Base-by-base conservation (phyloP, 2,888 invertebrate species). In the Lottia gigantea region DNA sequence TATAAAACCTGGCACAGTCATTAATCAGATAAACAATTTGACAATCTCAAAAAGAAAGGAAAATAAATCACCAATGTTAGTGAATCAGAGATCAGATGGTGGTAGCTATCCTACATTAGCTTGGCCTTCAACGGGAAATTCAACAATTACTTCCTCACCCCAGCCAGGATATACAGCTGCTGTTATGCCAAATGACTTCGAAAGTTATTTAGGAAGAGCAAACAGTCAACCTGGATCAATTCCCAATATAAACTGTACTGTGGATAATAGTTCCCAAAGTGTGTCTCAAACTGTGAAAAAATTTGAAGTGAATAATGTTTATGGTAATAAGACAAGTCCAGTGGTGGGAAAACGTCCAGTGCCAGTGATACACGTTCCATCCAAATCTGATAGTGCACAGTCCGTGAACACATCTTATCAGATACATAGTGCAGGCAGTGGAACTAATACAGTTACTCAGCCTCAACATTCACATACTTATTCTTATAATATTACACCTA, bases 131-230 rank as follows among this genome's bases (percentile, higher is more conserved):
- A 64, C 25, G 49, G 64, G 63, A n/a, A 26, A 62, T 7, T 26
- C 19, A 19, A 61, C 26, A 15, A 16, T 25, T 40, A 65, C 64
- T 15, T 8, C 40, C 7, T 40, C 40, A 40, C 26, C 66, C 67
- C 19, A 69, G 26, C 63, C 46, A 62, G 45, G 79, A 23, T 55
- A 64, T 8, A 72, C 76, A 12, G 71, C 78, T 19, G 76, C 78
- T 11, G 72, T 78, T 25, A 63, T 74, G 62, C 71, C 76, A 11
- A 73, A 68, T 71, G 79, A 79, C 63, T 72, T 80, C 19, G 74
- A 74, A 63, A 75, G 78, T 63, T 81, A 75, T 66, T 74, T 80
- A 62, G 70, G 67, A 6, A 68, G 46, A 25, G 26, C 62, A 16
- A 23, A 23, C 55, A 62, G 62, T 46, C 49, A 66, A 19, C 45